Conservation (phyloP, 2,113 vertebrate genomes). For the Phoxinus phoxinus region DNA sequence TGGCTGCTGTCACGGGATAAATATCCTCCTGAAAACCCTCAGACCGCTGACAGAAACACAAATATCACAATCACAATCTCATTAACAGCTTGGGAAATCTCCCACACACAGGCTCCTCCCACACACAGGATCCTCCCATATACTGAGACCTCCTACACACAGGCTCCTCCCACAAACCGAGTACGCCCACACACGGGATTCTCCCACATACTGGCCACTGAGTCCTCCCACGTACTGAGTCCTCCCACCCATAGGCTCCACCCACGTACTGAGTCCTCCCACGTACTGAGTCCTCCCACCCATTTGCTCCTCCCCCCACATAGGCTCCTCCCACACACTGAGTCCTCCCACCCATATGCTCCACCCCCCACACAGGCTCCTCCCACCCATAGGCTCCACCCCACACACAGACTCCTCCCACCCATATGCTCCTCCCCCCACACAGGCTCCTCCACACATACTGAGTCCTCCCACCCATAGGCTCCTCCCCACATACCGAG, state of each 20-base stretch:
- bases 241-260: background rate
- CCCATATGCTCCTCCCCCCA: background rate
- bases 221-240: background rate
- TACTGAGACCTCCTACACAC: background rate
- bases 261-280: background rate
- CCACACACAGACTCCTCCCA: background rate
- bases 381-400: no score
- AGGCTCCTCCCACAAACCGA: background rate
- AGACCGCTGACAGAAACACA: constrained; percentile 74
- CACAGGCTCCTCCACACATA: background rate
- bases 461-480: background rate
- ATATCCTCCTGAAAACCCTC: constrained; percentile 91
- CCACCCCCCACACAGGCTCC: background rate
- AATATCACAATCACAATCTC: background rate
- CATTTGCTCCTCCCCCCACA: no score
- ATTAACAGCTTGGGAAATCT: background rate
- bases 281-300: no score
- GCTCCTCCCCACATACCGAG: background rate
- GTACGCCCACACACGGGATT: no score
- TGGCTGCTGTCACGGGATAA: constrained; percentile 87
- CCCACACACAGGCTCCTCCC: background rate
- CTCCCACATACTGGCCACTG: no score
- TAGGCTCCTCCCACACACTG: background rate
- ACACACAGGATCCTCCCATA: background rate
- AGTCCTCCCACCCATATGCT: no score